Percentiles rank a stretch among this genome's conserved stretches.
Evolutionary conservation across 2,113 vertebrate species (phyloP).

Genomic region (Holacanthus passer): DNA sequence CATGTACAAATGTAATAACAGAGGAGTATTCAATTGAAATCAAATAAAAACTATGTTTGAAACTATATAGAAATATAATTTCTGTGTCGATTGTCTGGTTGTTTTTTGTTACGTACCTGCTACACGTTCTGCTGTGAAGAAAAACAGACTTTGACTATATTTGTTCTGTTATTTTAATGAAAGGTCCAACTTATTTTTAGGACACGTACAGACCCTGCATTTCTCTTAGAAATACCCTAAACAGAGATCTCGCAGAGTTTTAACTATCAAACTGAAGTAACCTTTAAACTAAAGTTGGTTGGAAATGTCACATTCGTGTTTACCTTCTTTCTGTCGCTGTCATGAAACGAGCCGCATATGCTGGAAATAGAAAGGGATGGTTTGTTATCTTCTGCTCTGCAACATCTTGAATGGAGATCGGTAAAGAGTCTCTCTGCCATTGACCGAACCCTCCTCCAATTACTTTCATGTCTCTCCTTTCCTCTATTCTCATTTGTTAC

Average conservation of each 20-base stretch:
- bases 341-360: not conserved
- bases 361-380: conserved; percentile 10
- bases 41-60: too few relatives aligned
- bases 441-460: conserved; percentile 60
- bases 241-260: not conserved
- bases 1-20: not conserved
- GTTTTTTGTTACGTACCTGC: too few relatives aligned
- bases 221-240: not conserved
- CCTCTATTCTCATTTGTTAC: conserved; percentile 68
- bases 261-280: conserved; percentile 29
- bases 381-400: conserved; percentile 3
- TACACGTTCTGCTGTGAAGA: not conserved
- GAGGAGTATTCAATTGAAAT: not conserved
- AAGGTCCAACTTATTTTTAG: not conserved
- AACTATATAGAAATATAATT: not conserved
- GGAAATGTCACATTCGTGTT: conserved; percentile 42
- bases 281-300: conserved; percentile 39
- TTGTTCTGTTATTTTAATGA: too few relatives aligned
- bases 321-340: not conserved
- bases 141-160: not conserved
- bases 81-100: too few relatives aligned
- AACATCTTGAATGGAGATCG: conserved; percentile 25
- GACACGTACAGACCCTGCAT: not conserved
- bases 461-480: conserved; percentile 61
- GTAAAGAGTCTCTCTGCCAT: conserved; percentile 25